Percentiles rank a stretch among this genome's conserved stretches.
Conservation (phyloP, 1,140 invertebrate genomes). For the Acromyrmex heyeri region DNA sequence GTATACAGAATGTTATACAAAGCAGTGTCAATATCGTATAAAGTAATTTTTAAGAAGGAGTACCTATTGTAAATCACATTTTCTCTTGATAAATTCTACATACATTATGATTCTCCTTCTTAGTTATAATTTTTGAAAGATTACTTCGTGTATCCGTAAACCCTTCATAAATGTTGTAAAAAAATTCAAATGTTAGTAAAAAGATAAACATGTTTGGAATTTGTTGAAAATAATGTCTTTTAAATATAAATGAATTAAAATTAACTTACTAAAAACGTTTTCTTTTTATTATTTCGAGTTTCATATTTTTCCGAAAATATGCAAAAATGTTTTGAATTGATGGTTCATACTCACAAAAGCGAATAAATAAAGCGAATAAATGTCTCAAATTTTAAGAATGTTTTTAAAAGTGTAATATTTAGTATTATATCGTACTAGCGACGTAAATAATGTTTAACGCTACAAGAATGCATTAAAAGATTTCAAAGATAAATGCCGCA, state of each 20-base stretch:
- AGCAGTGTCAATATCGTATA: neutral
- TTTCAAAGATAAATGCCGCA: constrained; percentile 16
- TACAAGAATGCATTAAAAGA: neutral
- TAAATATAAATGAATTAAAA: constrained; percentile 11
- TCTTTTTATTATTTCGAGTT: neutral
- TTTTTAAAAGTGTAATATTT: constrained; percentile 3
- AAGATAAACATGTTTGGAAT: neutral
- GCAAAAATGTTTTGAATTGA: neutral
- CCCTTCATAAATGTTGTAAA: neutral
- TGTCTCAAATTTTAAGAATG: neutral
- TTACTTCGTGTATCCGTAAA: neutral
- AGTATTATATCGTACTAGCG: neutral
- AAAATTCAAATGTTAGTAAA: neutral
- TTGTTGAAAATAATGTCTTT: constrained; percentile 1
- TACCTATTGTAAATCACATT: neutral
- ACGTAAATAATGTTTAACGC: constrained; percentile 4
- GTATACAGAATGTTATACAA: neutral
- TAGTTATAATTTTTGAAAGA: neutral
- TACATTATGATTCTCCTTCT: neutral
- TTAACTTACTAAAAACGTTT: neutral
- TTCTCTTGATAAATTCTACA: neutral
- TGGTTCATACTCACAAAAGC: neutral
- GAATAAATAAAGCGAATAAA: neutral
- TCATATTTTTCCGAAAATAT: neutral
- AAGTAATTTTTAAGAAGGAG: neutral